Base-by-base conservation (phyloP, 2,888 invertebrate species). In the Epistrophella euchroma region DNA sequence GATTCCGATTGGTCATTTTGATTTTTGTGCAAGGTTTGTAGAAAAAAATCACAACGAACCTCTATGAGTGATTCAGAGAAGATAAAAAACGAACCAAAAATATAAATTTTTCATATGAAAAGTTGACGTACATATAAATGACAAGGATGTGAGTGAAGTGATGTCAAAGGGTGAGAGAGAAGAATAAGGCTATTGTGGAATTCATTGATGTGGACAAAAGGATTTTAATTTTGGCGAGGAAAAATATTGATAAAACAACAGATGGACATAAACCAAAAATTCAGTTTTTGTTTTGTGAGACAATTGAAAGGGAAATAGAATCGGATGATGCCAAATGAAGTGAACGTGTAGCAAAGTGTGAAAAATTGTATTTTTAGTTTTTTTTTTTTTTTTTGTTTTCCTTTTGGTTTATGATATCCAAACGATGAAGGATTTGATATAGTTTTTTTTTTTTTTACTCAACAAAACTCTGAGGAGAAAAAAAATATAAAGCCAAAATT, bases 181-280 rank as follows among this genome's bases (percentile, higher is more conserved):
- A 17, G 32, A 19, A n/a, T n/a, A n/a, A 47, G 19, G 19, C 47
- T 66, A 45, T 52, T 66, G 17, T 47, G 19, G 32, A 66, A 35
- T 35, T 47, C 66, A 66, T 66, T 47, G 66, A 15, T 66, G 66
- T 66, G 66, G 15, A 66, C 47, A 66, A 66, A 66, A 47, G 47
- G 66, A 47, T 66, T 66, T 66, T 66, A 66, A 66, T 66, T 47
- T 66, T 32, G 66, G 66, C 32, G 17, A 47, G 47, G 15, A 47
- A 66, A 66, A 66, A 66, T 47, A 47, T 66, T 66, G 47, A 66
- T 66, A 13, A 35, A 66, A 66, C 66, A 66, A 66, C 66, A 66
- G 66, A 66, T 66, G 66, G 45, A 15, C 66, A 47, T 47, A 66
- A 66, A 47, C 47, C 64, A 47, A 66, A 64, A 66, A 66, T 19